Percentiles rank a stretch among this genome's conserved stretches.
These are phyloP conservation scores for Zaprionus vittiger DNA, from an alignment of 1,140 invertebrate species.

Conservation along the genomic window DNA sequence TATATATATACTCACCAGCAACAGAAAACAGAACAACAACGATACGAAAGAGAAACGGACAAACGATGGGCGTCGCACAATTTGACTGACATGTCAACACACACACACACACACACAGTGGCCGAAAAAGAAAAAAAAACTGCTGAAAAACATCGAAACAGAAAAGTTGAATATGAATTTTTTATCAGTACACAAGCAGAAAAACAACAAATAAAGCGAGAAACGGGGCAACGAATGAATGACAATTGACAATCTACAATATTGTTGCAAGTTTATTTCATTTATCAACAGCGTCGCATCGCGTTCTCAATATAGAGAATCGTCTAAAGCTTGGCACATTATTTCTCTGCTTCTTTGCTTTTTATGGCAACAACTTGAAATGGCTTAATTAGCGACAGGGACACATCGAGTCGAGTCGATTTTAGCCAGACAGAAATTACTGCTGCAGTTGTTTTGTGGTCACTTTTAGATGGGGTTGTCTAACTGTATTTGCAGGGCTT, in stretches of 20 bases:
- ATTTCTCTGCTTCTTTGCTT: slow-evolving; percentile 4
- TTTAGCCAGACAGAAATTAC: slow-evolving; percentile 26
- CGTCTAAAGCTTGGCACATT: slow-evolving; percentile 24
- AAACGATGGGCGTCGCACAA: slow-evolving; percentile 50
- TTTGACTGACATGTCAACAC: slow-evolving; percentile 74
- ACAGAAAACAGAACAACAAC: slow-evolving; percentile 21
- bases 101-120: slow-evolving; percentile 17
- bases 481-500: slow-evolving; percentile 9
- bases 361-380: slow-evolving; percentile 22
- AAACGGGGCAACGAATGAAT: slow-evolving; percentile 45
- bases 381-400: slow-evolving; percentile 29
- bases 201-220: neutral
- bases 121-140: slow-evolving; percentile 14
- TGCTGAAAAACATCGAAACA: slow-evolving; percentile 25
- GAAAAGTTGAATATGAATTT: slow-evolving; percentile 59
- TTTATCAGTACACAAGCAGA: slow-evolving; percentile 41
- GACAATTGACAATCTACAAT: slow-evolving; percentile 60
- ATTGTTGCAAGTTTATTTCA: slow-evolving; percentile 75
- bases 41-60: slow-evolving; percentile 61
- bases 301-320: neutral
- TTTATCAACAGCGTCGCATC: slow-evolving; percentile 39
- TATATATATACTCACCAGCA: slow-evolving; percentile 40
- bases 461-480: slow-evolving; percentile 19
- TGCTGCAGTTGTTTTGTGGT: slow-evolving; percentile 22
- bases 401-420: neutral